phyloP scores from a whole-genome alignment of 1,140 invertebrate species.

The Neocloeon triangulifer region DNA sequence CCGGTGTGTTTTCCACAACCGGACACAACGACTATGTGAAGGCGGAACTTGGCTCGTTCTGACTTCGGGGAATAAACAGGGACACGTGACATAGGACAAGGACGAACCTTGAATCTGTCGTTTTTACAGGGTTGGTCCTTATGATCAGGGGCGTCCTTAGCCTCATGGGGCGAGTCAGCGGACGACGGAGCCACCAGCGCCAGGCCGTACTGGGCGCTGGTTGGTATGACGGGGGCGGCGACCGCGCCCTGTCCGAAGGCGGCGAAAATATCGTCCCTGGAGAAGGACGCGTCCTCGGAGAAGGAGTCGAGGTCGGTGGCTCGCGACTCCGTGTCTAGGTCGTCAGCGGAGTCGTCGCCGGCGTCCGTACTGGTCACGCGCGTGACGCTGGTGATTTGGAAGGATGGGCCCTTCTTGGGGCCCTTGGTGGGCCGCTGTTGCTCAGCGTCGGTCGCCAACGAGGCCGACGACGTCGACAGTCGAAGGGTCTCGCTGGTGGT shows the following conservation, averaged over 20 bases:
- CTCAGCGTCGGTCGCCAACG: too few relatives aligned
- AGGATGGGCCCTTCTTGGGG: conserved; percentile 66
- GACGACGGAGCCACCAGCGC: conserved; percentile 43
- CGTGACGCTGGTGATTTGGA: conserved; percentile 80
- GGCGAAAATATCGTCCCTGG: conserved; percentile 59
- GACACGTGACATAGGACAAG: too few relatives aligned
- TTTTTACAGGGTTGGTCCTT: too few relatives aligned
- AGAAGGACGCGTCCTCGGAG: conserved; percentile 57
- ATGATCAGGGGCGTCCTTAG: too few relatives aligned
- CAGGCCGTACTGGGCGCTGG: conserved; percentile 58
- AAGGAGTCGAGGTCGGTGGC: conserved; percentile 63
- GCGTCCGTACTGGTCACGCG: conserved; percentile 59
- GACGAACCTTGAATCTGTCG: too few relatives aligned
- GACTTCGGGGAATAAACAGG: too few relatives aligned
- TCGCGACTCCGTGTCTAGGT: conserved; percentile 66
- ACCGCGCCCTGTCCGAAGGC: conserved; percentile 48
- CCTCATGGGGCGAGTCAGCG: conserved; percentile 12
- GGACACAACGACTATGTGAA: too few relatives aligned
- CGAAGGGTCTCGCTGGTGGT: conserved; percentile 56
- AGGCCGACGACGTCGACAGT: too few relatives aligned
- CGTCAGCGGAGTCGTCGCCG: conserved; percentile 78
- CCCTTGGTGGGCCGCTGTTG: conserved; percentile 10
- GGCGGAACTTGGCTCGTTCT: too few relatives aligned
- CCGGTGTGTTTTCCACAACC: too few relatives aligned
- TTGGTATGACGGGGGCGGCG: conserved; percentile 59